Percentiles rank a stretch among this genome's conserved stretches.
Conservation (phyloP, 2,797 vertebrate species). For the Cirrhinus mrigala region DNA sequence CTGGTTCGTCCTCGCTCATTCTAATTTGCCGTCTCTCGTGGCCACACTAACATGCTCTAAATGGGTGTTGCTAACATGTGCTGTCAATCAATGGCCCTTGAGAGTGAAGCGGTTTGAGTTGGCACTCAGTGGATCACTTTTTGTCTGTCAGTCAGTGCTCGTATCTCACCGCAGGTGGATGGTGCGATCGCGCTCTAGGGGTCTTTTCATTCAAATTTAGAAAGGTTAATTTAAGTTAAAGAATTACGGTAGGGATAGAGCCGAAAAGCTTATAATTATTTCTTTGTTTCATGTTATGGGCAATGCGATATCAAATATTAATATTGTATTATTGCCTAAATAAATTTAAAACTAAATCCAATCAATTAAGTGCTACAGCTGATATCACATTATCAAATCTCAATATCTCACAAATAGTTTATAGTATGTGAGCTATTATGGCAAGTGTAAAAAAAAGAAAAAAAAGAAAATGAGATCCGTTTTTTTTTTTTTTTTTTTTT, state of each 20-base stretch:
- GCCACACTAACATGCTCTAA: constrained; percentile 31
- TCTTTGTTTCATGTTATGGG: not conserved
- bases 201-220: constrained; percentile 1
- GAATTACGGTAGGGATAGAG: not conserved
- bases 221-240: not conserved
- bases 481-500: no score
- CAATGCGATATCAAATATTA: not conserved
- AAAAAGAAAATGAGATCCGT: not conserved
- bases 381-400: not conserved
- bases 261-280: not conserved
- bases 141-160: constrained; percentile 19
- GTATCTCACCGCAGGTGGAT: constrained; percentile 38
- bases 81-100: constrained; percentile 49
- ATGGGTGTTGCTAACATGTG: constrained; percentile 53
- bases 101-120: constrained; percentile 43
- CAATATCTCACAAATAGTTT: not conserved
- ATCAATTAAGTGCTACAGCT: not conserved
- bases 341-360: not conserved
- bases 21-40: constrained; percentile 4
- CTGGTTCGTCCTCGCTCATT: constrained; percentile 42
- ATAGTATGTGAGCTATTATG: no score
- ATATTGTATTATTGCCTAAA: not conserved
- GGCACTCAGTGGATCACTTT: constrained; percentile 32
- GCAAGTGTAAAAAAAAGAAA: not conserved
- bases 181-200: not conserved